Evolutionary conservation across 1,140 invertebrate species (phyloP).

Genomic region (Cyclargus thomasi): DNA sequence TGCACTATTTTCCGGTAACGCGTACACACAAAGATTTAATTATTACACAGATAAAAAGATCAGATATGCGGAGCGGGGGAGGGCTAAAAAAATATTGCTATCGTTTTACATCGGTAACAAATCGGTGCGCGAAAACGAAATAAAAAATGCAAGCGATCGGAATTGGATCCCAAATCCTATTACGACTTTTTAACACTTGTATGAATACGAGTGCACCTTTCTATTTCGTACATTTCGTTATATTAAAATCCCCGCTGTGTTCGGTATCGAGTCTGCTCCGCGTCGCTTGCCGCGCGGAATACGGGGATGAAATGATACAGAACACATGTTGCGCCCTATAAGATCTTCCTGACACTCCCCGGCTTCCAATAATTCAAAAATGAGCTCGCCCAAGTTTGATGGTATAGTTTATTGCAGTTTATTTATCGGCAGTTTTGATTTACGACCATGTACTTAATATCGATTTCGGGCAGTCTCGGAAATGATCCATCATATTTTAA

Average conservation of each 20-base stretch:
- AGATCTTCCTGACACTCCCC: slow-evolving; percentile 43
- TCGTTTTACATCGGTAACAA: slow-evolving; percentile 33
- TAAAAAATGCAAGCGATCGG: slow-evolving; percentile 52
- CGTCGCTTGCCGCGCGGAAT: slow-evolving; percentile 50
- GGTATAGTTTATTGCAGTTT: slow-evolving; percentile 53
- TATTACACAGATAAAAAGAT: slow-evolving; percentile 24
- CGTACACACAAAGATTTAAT: slow-evolving; percentile 4
- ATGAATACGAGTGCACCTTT: slow-evolving; percentile 50
- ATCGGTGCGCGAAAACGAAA: slow-evolving; percentile 34
- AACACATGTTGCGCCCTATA: slow-evolving; percentile 60
- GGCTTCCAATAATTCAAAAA: slow-evolving; percentile 62
- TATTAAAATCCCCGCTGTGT: slow-evolving; percentile 59
- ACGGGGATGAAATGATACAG: slow-evolving; percentile 51
- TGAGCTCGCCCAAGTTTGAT: slow-evolving; percentile 53
- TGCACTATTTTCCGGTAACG: background rate
- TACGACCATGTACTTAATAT: slow-evolving; percentile 39
- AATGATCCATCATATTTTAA: slow-evolving; percentile 24
- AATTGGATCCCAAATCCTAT: slow-evolving; percentile 60
- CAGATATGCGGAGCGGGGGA: slow-evolving; percentile 19
- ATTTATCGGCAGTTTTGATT: slow-evolving; percentile 51
- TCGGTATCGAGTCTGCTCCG: slow-evolving; percentile 58
- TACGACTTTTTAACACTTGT: slow-evolving; percentile 65
- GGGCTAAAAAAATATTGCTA: slow-evolving; percentile 24
- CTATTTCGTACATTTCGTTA: slow-evolving; percentile 54
- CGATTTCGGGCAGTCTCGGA: slow-evolving; percentile 26